phyloP scores from a whole-genome alignment of 2,797 vertebrate genomes.

The Sebastes alutus region DNA sequence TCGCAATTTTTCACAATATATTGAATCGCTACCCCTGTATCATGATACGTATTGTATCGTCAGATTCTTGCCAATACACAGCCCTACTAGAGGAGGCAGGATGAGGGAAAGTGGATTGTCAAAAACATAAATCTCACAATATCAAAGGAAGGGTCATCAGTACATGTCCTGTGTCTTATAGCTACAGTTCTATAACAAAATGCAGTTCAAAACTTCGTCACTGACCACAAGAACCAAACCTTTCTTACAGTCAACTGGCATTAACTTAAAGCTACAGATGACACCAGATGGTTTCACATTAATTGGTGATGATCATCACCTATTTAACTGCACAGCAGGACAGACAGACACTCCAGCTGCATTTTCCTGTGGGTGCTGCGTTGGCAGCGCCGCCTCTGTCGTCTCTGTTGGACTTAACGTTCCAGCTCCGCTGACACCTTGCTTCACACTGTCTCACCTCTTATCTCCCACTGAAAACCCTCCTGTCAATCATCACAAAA shows the following conservation, averaged over 20 bases:
- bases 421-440: conserved; percentile 59
- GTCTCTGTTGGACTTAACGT: conserved; percentile 40
- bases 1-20: accelerated
- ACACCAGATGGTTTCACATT: conserved; percentile 54
- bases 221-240: not conserved
- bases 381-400: conserved; percentile 20
- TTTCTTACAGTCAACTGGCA: not conserved
- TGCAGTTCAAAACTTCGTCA: not conserved
- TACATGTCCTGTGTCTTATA: too few species aligned
- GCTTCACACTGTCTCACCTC: conserved; percentile 60
- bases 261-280: conserved; percentile 17
- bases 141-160: not conserved
- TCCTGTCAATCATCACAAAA: conserved; percentile 50
- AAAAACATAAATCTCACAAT: not conserved
- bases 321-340: conserved; percentile 52
- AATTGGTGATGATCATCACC: conserved; percentile 31
- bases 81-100: not conserved
- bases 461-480: conserved; percentile 45
- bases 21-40: not conserved
- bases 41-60: accelerated
- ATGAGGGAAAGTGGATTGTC: not conserved
- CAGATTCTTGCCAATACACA: not conserved
- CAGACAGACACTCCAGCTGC: conserved; percentile 52
- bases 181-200: not conserved
- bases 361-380: conserved; percentile 27